Base-by-base conservation (phyloP, 2,888 invertebrate species). In the Brachynemurus nebulosus region DNA sequence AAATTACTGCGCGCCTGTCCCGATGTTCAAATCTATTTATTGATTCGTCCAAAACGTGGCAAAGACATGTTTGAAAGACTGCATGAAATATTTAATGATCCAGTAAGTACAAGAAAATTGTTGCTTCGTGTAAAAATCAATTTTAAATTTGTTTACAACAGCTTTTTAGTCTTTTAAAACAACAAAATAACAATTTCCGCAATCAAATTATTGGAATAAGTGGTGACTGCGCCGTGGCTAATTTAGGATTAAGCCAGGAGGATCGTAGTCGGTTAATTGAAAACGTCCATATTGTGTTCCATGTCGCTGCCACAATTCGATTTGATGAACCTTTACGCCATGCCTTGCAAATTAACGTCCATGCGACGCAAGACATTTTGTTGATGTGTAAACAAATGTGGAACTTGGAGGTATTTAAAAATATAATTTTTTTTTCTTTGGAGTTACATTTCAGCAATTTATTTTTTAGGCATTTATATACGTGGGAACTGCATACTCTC, bases 231-330 rank as follows among this genome's bases (percentile, higher is more conserved):
- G 71, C 74, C 11, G 63, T 74, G 0, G 71, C 77, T 0, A 78
- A 76, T 0, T 63, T 84, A 3, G 82, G 82, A 0, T 62, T 83
- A 20, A 71, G 70, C 0, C 57, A 71, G 0, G 64, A 65, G 5
- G 79, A 82, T 55, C 71, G 79, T 50, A 69, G 74, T 52, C 68
- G 66, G 48, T 62, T 82, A 3, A 66, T 67, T 1, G 71, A 78
- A 4, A 76, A 82, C 60, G 77, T 86, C 40, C 68, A 78, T 53
- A 64, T 80, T 45, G 70, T 79, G 7, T 82, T 96, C 62, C 91
- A 96, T 59, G 83, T 84, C 6, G 95, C 95, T 0, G 96, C 95
- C 1, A 93, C 93, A 0, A 86, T 95, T 4, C 76, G 80, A 55
- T 92, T 92, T 55, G 86, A 90, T 60, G 91, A 91, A 58, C 78